Evolutionary conservation across 2,888 invertebrate genomes (phyloP).

Genomic region (Nemotelus nigrinus): DNA sequence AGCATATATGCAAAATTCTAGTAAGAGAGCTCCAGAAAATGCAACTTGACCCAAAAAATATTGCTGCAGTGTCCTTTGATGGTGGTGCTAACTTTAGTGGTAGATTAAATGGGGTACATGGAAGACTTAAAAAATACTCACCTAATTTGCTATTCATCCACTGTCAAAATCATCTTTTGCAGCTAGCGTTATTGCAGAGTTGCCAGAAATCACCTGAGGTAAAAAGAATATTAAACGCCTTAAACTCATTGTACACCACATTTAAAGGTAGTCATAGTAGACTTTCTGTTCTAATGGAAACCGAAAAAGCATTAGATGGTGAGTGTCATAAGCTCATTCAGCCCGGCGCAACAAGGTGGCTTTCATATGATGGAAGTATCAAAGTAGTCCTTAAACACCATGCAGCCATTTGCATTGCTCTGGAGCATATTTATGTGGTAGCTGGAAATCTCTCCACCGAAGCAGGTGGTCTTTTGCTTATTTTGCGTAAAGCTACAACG

Average conservation of each 20-base stretch:
- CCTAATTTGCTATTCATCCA: no score
- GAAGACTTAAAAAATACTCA: no score
- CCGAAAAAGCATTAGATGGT: slow-evolving; percentile 1
- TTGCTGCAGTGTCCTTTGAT: no score
- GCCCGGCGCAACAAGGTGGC: background rate
- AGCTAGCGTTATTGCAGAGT: no score
- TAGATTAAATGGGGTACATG: no score
- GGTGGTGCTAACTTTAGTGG: no score
- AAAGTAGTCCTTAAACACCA: slow-evolving; percentile 1
- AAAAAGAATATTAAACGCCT: background rate
- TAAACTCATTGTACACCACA: background rate
- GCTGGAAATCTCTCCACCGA: background rate
- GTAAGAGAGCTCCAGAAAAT: no score
- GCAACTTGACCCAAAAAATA: no score
- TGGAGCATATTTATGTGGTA: background rate
- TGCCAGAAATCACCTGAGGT: background rate
- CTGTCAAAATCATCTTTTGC: no score
- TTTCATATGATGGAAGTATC: background rate
- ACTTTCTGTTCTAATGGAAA: background rate
- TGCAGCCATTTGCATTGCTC: slow-evolving; percentile 1
- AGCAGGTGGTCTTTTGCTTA: background rate
- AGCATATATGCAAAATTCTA: no score
- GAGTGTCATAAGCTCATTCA: background rate
- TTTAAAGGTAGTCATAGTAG: background rate
- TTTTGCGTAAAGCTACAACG: background rate